Evolutionary conservation across 2,113 vertebrate species (phyloP), one percentile per base, ranked within the genome.

Genomic region (Amphiprion ocellaris): DNA sequence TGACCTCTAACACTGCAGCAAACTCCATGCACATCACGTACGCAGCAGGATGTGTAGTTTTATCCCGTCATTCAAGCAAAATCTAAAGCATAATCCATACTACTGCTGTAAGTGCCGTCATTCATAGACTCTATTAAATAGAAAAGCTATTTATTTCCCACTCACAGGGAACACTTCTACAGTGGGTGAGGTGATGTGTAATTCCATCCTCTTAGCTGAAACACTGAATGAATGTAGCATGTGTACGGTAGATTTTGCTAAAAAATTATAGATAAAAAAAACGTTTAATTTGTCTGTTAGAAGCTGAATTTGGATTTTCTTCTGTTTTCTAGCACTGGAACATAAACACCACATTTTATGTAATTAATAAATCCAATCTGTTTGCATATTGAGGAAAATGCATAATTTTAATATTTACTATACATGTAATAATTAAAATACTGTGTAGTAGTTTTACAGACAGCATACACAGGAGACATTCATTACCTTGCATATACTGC

Each of bases 1-100:
- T 83, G 86, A 90, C 89, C 83, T 90, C 83, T 69, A 84, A 12
- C 85, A 66, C 86, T 91, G 85, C 90, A 90, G 77, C 83, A 83
- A 78, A 83, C 53, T 55, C 50, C 49, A 7, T 70, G 69, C 58
- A 60, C 23, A 37, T 85, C 44, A 74, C 71, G 58, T 46, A 23
- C 33, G 59, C 52, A 6, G 21, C 58, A 54, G 59, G 3, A 73
- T 5, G 16, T 55, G 46, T 28, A n/a, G 47, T 41, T 69, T 70
- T 28, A 46, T 2, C 24, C 14, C 23, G 37, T 75, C 19, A 77
- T 66, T 58, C 11, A 60, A 12, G 23, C 23, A 41, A 14, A 58
- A 46, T 46, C 2, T 54, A 7, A 58, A 41, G n/a, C 15, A 17
- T 37, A 46, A 16, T 4, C 17, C 0, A 58, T 64, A 19, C 62